These are phyloP conservation scores for Noctua janthe DNA, from an alignment of 2,888 invertebrate species.

Conservation along the genomic window DNA sequence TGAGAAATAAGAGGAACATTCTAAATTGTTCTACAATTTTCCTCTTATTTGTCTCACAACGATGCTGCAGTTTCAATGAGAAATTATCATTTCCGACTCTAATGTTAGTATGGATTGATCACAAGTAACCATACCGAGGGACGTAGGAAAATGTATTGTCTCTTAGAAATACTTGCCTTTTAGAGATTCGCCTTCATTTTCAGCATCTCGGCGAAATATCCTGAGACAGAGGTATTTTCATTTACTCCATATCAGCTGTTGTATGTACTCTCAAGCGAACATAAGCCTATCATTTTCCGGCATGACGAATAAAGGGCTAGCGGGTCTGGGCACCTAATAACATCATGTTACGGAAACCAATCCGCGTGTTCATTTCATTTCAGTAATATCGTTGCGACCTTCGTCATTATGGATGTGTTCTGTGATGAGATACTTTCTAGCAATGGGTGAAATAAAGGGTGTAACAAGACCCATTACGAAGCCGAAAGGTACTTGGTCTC, in stretches of 20 bases:
- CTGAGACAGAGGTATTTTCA: conserved; percentile 10
- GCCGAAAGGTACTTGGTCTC: too few species aligned
- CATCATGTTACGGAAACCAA: conserved; percentile 37
- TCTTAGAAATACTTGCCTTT: not conserved
- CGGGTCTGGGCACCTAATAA: conserved; percentile 41
- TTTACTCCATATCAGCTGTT: conserved; percentile 23
- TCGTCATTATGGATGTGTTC: conserved; percentile 20
- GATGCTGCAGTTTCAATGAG: not conserved
- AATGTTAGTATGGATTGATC: not conserved
- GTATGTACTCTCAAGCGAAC: conserved; percentile 12
- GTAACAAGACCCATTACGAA: too few species aligned
- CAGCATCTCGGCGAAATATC: conserved; percentile 1
- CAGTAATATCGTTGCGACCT: conserved; percentile 29
- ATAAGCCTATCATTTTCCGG: conserved; percentile 42
- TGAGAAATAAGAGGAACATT: not conserved
- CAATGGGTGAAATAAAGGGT: not conserved
- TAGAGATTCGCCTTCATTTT: not conserved
- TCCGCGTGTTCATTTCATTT: conserved; percentile 38
- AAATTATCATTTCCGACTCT: not conserved
- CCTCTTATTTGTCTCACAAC: not conserved
- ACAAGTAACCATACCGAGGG: not conserved
- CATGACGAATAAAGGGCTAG: conserved; percentile 35
- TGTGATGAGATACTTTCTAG: conserved; percentile 26
- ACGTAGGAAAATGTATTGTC: too few species aligned
- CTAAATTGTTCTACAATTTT: not conserved